Conservation (phyloP, 2,113 vertebrate genomes). For the Trichomycterus rosablanca region DNA sequence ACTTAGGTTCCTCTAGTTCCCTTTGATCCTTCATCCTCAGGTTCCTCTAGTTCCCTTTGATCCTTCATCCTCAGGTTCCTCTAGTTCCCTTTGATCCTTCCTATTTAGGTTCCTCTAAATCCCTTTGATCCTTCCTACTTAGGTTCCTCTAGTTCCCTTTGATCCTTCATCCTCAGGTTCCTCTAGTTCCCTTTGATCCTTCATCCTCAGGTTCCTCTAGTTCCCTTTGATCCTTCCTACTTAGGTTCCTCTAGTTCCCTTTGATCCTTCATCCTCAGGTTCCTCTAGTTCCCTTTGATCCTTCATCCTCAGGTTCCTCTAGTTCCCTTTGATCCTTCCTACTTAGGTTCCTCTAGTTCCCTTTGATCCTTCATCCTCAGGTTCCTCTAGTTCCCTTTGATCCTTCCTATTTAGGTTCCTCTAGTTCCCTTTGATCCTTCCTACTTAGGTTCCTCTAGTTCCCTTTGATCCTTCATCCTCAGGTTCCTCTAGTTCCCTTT, state of each 20-base stretch:
- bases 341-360: not conserved
- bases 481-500: not conserved
- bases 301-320: not conserved
- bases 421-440: too few relatives aligned
- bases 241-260: not conserved
- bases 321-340: not conserved
- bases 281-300: not conserved
- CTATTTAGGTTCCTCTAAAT: not conserved
- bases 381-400: too few relatives aligned
- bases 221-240: not conserved
- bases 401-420: too few relatives aligned
- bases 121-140: too few relatives aligned
- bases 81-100: not conserved
- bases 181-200: not conserved
- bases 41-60: not conserved
- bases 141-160: too few relatives aligned
- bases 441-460: too few relatives aligned
- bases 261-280: not conserved
- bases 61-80: not conserved
- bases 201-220: too few relatives aligned
- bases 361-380: too few relatives aligned
- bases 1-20: too few relatives aligned
- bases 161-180: not conserved
- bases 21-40: not conserved
- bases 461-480: too few relatives aligned